Percentiles rank a stretch among this genome's conserved stretches.
These are phyloP conservation scores for Phoenoteleia sp. DNA, from an alignment of 2,888 invertebrate genomes.

Conservation along the genomic window DNA sequence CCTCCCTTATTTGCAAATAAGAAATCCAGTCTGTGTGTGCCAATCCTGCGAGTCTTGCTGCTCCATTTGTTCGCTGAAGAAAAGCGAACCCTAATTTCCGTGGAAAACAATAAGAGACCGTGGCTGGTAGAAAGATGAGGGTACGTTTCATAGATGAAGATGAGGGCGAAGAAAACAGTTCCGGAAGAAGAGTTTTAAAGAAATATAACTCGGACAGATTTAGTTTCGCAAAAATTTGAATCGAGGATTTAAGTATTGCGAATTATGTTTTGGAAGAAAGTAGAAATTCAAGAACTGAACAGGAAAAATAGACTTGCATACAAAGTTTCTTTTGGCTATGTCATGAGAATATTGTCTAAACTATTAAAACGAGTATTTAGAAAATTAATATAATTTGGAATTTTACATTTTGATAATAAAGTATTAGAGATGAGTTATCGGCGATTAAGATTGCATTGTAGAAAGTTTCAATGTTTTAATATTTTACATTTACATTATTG, in stretches of 20 bases:
- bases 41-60: slow-evolving; percentile 36
- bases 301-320: no score
- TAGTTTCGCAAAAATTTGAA: slow-evolving; percentile 20
- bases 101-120: slow-evolving; percentile 46
- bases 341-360: no score
- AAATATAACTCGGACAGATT: not conserved
- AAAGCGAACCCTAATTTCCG: slow-evolving; percentile 48
- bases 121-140: slow-evolving; percentile 19
- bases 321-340: no score
- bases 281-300: no score
- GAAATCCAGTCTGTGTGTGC: slow-evolving; percentile 36
- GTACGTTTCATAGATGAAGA: not conserved
- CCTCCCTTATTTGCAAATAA: slow-evolving; percentile 69
- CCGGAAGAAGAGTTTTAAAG: not conserved
- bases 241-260: slow-evolving; percentile 3
- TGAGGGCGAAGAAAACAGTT: slow-evolving; percentile 19
- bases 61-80: slow-evolving; percentile 46
- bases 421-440: no score
- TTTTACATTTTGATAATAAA: no score
- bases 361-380: no score
- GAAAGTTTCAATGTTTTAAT: no score
- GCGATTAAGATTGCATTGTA: no score
- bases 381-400: no score
- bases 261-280: no score
- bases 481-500: no score